Base-by-base conservation (phyloP, 2,113 vertebrate genomes). In the Taxidea taxus region DNA sequence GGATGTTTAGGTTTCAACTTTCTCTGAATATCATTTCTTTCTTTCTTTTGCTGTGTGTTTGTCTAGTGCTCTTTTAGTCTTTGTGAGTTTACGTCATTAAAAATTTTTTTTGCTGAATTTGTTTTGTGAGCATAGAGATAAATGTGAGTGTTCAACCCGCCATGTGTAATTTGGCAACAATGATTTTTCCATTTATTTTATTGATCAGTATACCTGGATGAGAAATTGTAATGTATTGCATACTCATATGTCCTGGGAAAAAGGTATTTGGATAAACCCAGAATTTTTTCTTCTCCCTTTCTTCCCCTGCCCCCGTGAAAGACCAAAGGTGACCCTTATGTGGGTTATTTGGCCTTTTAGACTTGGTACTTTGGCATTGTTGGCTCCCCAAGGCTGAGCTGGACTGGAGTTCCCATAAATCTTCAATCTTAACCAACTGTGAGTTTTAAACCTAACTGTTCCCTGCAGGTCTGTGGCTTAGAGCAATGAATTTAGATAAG, bases 401-500 rank as follows among this genome's bases (percentile, higher is more conserved):
- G 44, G 87, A 77, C 39, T 68, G 7, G 18, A 54, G 23, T 62
- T 31, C 29, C 54, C 72, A 68, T 93, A 84, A 87, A 95, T 91
- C 80, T 92, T 84, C 21, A 87, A 6, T 90, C 54, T 97, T 96
- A 96, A 93, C 70, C 77, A 77, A 91, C 47, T 56, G 44, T 95
- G 87, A 84, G 72, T 90, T 94, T 95, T 93, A 94, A 90, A 95
- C 75, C 49, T 96, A 94, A 87, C 88, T 21, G n/a, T 97, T 98
- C 66, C 60, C 81, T 66, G 62, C 10, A 91, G 62, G 39, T 94
- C 68, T 95, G 54, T 81, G 74, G 70, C 62, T 97, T 70, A 94
- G 56, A 95, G 78, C 86, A 95, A 85, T 62, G 83, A 95, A 97
- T 95, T 97, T 97, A 95, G 96, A 96, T 96, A 95, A 94, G 86